Base-by-base conservation (phyloP, 1,140 invertebrate species). In the Cylas formicarius region DNA sequence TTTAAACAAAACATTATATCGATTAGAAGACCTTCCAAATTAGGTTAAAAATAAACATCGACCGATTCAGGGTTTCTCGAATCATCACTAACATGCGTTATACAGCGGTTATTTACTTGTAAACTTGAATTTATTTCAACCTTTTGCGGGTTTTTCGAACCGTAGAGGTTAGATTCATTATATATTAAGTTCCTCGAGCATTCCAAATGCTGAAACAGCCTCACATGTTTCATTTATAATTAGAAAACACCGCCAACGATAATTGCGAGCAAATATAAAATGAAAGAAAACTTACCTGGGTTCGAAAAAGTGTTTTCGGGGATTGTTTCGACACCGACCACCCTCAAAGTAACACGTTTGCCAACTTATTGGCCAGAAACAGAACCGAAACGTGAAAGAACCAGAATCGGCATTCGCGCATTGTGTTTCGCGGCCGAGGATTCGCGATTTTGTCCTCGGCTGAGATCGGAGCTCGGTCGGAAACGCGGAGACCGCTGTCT, bases 341-440 rank as follows among this genome's bases (percentile, higher is more conserved):
- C 57, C 60, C 56, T 60, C 40, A 47, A 32, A 60, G 57, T 46
- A 61, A 47, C 57, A 61, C 60, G 60, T 44, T 55, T 50, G 60
- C 60, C 57, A 61, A 61, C 60, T 61, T 61, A 61, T 60, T 59
- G 60, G 41, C 48, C 55, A 44, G 35, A 61, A 60, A 60, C 57
- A 57, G 44, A 31, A 50, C 55, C 51, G 55, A 60, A 60, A 61
- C 56, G 53, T 56, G 59, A 61, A 56, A 60, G 52, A 45, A 48
- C 55, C 51, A 56, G 46, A 47, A 32, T 14, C 19, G 34, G 11
- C 46, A 27, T 51, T 56, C 59, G 59, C 59, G 59, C 59, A 59
- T 54, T 57, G 53, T 44, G 34, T 10, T 18, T 34, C 14, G 13
- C 19, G 16, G 24, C 26, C 29, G 50, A 39, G 28, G 36, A 10